These are phyloP conservation scores for Chroicocephalus ridibundus DNA, from an alignment of 2,113 vertebrate species.

Conservation along the genomic window DNA sequence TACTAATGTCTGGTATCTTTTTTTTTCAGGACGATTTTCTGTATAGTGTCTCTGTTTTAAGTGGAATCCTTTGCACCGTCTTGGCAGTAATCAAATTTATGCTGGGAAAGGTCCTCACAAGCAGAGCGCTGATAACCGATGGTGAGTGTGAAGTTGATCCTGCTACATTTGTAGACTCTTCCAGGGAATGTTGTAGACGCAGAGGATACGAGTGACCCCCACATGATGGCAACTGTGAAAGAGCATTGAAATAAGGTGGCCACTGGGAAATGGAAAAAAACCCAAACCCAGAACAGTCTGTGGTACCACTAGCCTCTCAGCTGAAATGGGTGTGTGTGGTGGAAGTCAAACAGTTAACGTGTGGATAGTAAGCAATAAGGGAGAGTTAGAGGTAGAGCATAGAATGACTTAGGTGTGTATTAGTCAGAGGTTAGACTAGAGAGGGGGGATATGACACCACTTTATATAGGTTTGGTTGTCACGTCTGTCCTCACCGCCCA, in stretches of 20 bases:
- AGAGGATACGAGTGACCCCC: not conserved
- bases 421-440: not conserved
- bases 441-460: not conserved
- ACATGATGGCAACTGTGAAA: not conserved
- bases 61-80: constrained; percentile 88
- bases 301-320: not conserved
- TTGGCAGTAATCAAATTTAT: constrained; percentile 94
- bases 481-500: not conserved
- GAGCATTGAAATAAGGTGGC: not conserved
- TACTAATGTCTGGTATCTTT: constrained; percentile 42
- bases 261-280: not conserved
- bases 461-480: not conserved
- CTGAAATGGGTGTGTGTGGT: not conserved
- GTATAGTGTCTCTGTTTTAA: constrained; percentile 94
- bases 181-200: not conserved
- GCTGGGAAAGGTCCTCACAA: constrained; percentile 94
- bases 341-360: not conserved
- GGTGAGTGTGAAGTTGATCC: constrained; percentile 76
- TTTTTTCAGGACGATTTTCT: constrained; percentile 90
- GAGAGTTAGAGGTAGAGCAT: not conserved
- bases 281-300: not conserved
- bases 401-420: not conserved
- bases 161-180: not conserved
- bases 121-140: constrained; percentile 94
- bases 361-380: not conserved